Evolutionary conservation across 2,113 vertebrate species (phyloP).

Genomic region (Nothobranchius furzeri): DNA sequence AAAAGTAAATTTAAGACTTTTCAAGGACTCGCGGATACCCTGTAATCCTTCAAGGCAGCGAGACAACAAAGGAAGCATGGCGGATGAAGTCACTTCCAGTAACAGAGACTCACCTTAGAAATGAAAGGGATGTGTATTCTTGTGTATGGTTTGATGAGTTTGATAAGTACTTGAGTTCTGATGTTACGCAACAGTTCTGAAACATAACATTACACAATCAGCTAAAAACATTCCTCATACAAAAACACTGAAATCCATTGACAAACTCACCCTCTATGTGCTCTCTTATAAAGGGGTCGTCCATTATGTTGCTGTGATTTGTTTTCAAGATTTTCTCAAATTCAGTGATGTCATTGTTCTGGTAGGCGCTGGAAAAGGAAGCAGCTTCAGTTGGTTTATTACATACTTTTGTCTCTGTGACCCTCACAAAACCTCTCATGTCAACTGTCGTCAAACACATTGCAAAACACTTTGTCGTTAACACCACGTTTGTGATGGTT

Average conservation of each 20-base stretch:
- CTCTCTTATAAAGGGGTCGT: constrained; percentile 98
- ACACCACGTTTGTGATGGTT: constrained; percentile 51
- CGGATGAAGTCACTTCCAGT: too few species aligned
- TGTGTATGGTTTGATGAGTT: constrained; percentile 99
- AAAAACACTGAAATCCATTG: constrained; percentile 5
- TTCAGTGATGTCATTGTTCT: constrained; percentile 99
- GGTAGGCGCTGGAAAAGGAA: constrained; percentile 91
- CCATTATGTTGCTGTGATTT: constrained; percentile 99
- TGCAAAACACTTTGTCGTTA: constrained; percentile 42
- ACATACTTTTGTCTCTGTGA: constrained; percentile 26
- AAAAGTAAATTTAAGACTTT: too few species aligned
- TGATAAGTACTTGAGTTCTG: constrained; percentile 99
- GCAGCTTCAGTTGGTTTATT: constrained; percentile 35
- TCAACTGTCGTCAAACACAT: constrained; percentile 31
- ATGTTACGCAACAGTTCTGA: constrained; percentile 98
- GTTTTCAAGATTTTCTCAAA: constrained; percentile 99
- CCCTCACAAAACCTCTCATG: constrained; percentile 22
- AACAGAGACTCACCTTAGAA: constrained; percentile 88
- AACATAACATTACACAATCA: constrained; percentile 59
- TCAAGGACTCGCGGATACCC: too few species aligned
- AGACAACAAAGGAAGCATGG: too few species aligned
- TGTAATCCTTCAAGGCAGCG: too few species aligned
- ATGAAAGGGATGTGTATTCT: constrained; percentile 99
- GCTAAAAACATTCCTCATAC: background rate
- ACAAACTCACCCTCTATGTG: constrained; percentile 95